A percentile compares a stretch with the other conserved stretches of the same genome.
These are phyloP conservation scores for Calephelis virginiensis DNA, from an alignment of 1,140 invertebrate genomes.

Conservation along the genomic window DNA sequence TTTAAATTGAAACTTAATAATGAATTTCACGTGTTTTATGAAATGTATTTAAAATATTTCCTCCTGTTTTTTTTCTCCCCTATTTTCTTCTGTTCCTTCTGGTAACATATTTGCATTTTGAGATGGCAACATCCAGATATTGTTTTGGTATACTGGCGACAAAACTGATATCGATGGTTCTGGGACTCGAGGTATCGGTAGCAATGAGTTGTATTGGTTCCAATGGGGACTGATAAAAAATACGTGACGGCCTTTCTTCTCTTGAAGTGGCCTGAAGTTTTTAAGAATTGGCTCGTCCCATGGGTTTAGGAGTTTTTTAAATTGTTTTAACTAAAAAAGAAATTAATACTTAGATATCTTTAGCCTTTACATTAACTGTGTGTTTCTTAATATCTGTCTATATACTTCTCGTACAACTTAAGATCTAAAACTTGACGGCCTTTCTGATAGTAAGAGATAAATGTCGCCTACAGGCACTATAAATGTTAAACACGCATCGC, in stretches of 20 bases:
- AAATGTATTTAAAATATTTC: no score
- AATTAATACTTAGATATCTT: background rate
- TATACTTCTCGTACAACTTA: no score
- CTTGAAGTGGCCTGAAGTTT: conserved; percentile 62
- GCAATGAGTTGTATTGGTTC: conserved; percentile 65
- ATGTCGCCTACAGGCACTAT: no score
- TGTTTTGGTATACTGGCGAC: conserved; percentile 47
- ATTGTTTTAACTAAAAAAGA: conserved; percentile 74
- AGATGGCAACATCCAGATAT: conserved; percentile 57
- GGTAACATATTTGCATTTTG: conserved; percentile 55
- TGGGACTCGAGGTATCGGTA: conserved; percentile 66
- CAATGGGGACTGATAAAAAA: conserved; percentile 73
- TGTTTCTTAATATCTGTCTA: no score
- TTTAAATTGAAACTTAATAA: no score
- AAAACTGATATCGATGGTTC: conserved; percentile 56
- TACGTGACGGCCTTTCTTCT: conserved; percentile 48
- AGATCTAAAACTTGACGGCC: no score
- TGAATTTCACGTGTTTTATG: no score
- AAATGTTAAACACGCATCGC: no score
- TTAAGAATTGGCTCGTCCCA: conserved; percentile 58
- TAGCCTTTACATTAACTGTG: background rate
- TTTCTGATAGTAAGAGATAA: no score
- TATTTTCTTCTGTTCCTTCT: conserved; percentile 27
- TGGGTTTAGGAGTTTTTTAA: conserved; percentile 64
- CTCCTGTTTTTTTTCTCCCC: no score